Conservation (phyloP, 2,888 invertebrate genomes). For the Elmis aenea region DNA sequence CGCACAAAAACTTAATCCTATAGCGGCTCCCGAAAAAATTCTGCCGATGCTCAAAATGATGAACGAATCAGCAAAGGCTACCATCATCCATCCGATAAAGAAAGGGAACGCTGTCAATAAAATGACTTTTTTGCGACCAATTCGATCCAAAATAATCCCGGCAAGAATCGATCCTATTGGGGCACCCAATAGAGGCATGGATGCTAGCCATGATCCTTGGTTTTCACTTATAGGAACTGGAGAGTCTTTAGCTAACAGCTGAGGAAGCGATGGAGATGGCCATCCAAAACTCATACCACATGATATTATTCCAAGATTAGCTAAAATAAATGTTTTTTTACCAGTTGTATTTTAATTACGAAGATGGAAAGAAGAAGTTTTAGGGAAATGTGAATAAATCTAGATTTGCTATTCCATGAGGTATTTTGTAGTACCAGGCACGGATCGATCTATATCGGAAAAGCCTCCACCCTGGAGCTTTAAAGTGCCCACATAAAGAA, state of each 20-base stretch:
- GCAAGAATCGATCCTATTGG: conserved; percentile 58
- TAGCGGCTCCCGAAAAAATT: conserved; percentile 57
- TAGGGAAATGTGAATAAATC: too few species aligned
- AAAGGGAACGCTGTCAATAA: conserved; percentile 58
- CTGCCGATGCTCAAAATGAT: conserved; percentile 51
- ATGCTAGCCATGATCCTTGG: conserved; percentile 60
- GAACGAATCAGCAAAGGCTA: conserved; percentile 55
- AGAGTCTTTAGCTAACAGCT: conserved; percentile 47
- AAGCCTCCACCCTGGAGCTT: too few species aligned
- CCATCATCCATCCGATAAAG: conserved; percentile 59
- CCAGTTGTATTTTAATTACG: too few species aligned
- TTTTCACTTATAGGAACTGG: conserved; percentile 47
- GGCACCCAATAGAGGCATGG: conserved; percentile 58
- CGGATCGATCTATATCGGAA: too few species aligned
- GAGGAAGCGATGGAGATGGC: conserved; percentile 58
- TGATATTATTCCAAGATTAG: conserved; percentile 37
- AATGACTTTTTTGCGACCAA: conserved; percentile 63
- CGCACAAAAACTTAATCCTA: conserved; percentile 42
- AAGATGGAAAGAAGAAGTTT: too few species aligned
- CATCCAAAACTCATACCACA: conserved; percentile 51
- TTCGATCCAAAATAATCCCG: conserved; percentile 58
- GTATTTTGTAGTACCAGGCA: too few species aligned
- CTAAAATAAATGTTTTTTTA: too few species aligned
- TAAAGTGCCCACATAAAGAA: too few species aligned
- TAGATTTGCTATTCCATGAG: too few species aligned